Evolutionary conservation across 2,888 invertebrate species (phyloP).

Genomic region (Watsonalla binaria): DNA sequence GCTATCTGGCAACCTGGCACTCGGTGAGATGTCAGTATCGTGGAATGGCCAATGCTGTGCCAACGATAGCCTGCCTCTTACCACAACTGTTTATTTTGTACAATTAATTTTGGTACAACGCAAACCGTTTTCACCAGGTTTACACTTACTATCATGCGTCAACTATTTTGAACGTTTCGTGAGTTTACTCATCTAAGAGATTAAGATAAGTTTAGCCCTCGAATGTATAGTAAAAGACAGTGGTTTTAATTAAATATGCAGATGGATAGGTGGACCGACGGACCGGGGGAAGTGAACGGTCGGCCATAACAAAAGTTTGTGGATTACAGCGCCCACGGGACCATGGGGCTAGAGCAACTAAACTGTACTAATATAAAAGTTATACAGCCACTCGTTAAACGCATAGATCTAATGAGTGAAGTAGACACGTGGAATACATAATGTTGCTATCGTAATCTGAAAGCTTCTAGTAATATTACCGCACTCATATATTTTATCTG

Average conservation of each 20-base stretch:
- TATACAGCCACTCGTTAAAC: not conserved
- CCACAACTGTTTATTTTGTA: constrained; percentile 13
- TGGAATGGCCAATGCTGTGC: constrained; percentile 19
- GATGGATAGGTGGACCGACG: not conserved
- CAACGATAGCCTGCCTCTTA: constrained; percentile 18
- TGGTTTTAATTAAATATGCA: not conserved
- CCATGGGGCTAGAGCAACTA: not conserved
- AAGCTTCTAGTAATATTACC: not conserved
- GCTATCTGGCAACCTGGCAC: constrained; percentile 33
- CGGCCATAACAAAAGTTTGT: not conserved
- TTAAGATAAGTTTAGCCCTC: not conserved
- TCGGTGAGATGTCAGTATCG: constrained; percentile 31
- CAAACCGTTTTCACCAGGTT: not conserved
- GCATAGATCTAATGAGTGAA: not conserved
- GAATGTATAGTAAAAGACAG: not conserved
- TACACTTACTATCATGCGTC: not conserved
- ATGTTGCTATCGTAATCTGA: not conserved
- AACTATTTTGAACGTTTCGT: no score
- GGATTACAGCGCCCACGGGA: not conserved
- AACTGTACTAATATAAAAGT: not conserved
- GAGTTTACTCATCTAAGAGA: not conserved
- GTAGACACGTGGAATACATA: not conserved
- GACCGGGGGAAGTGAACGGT: not conserved
- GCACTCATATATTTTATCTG: no score
- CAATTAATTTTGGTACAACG: constrained; percentile 5